These are phyloP conservation scores for Gobio gobio DNA, from an alignment of 2,113 vertebrate species.

Conservation along the genomic window DNA sequence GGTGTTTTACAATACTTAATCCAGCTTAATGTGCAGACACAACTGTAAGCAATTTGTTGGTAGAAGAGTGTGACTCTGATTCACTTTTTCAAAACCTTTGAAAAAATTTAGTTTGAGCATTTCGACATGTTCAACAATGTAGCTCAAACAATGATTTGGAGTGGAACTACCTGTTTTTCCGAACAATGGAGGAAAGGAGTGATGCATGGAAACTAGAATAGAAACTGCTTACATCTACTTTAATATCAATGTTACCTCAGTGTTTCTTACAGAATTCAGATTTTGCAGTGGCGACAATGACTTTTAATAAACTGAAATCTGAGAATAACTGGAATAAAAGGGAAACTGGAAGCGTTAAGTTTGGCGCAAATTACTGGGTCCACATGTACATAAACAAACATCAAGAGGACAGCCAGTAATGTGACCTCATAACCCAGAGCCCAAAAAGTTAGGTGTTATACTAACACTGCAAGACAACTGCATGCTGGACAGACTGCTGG, in stretches of 20 bases:
- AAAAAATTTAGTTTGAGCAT: not conserved
- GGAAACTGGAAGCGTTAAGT: not conserved
- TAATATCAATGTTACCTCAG: not conserved
- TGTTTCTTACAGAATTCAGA: not conserved
- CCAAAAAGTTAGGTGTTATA: constrained; percentile 42
- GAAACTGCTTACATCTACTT: not conserved
- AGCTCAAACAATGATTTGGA: not conserved
- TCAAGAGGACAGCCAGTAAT: not conserved
- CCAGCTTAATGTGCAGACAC: not conserved
- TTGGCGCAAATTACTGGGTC: not conserved
- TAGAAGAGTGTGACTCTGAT: not conserved
- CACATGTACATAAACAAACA: constrained; percentile 1
- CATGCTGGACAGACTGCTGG: not conserved
- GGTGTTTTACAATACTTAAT: not conserved
- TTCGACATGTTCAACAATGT: not conserved
- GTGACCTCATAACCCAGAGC: not conserved
- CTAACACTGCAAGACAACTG: constrained; percentile 9
- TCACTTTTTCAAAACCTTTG: not conserved
- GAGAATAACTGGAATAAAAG: not conserved
- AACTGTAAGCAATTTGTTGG: not conserved
- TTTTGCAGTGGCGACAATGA: not conserved
- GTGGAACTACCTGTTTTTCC: not conserved
- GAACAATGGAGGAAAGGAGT: not conserved
- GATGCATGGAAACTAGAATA: not conserved
- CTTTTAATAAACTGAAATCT: not conserved